phyloP scores from a whole-genome alignment of 2,797 vertebrate genomes.

The Urosaurus nigricauda region DNA sequence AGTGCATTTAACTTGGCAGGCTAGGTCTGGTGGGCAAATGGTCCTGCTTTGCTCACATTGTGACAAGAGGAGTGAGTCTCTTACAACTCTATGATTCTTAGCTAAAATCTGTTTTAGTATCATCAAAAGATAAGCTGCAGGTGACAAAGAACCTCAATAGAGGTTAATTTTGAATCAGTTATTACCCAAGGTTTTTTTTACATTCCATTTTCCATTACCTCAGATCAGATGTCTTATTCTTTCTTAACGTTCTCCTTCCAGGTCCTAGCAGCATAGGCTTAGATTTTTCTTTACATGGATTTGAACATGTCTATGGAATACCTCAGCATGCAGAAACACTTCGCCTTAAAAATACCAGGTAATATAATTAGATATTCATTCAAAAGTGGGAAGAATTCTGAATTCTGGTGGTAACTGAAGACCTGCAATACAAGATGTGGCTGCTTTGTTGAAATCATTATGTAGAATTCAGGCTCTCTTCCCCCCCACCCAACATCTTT shows the following conservation, averaged over 20 bases:
- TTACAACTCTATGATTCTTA: background rate
- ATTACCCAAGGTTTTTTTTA: constrained; percentile 38
- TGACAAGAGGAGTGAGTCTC: background rate
- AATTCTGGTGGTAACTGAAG: background rate
- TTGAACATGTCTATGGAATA: constrained; percentile 90
- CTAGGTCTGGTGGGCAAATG: background rate
- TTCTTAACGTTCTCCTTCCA: constrained; percentile 68
- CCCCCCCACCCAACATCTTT: background rate
- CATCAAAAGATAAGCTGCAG: background rate
- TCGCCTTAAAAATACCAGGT: constrained; percentile 91
- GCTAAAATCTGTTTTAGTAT: background rate
- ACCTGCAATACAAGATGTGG: background rate
- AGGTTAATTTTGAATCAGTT: constrained; percentile 28
- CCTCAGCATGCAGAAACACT: constrained; percentile 91
- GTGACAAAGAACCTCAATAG: constrained; percentile 27
- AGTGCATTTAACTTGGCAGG: background rate
- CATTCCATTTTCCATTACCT: constrained; percentile 21
- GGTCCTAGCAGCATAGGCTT: constrained; percentile 90
- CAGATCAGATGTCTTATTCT: constrained; percentile 18
- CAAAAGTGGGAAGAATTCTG: background rate
- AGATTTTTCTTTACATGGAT: constrained; percentile 90
- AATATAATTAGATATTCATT: constrained; percentile 46
- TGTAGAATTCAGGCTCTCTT: background rate
- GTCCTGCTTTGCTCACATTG: background rate
- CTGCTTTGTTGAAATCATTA: background rate